Evolutionary conservation across 2,797 vertebrate species (phyloP).

Genomic region (Meriones psammophilus): DNA sequence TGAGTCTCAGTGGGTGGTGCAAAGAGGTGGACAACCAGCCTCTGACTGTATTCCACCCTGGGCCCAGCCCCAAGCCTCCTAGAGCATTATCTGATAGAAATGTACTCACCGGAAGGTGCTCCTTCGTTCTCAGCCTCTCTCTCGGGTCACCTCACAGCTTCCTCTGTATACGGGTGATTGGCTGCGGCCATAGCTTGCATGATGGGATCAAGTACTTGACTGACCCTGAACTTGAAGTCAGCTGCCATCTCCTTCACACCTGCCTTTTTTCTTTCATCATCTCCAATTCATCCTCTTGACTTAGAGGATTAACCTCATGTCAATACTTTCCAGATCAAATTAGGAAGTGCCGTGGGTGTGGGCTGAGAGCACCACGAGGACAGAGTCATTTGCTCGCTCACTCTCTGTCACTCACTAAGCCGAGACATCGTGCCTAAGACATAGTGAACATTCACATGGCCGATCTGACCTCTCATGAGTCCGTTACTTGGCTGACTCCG

Average conservation of each 20-base stretch:
- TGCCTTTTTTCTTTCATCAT: neutral
- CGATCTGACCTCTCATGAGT: neutral
- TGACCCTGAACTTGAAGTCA: neutral
- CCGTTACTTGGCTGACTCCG: neutral
- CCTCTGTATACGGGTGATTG: neutral
- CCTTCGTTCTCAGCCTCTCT: neutral
- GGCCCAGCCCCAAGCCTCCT: rapidly evolving
- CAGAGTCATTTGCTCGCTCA: neutral
- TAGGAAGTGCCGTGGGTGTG: neutral
- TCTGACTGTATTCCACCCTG: rapidly evolving
- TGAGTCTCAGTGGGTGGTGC: slow-evolving; percentile 85
- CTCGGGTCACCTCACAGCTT: neutral
- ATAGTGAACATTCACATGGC: neutral
- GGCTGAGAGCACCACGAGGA: too few relatives aligned
- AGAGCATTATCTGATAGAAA: neutral
- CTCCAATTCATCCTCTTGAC: neutral
- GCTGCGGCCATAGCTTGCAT: rapidly evolving
- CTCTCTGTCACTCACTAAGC: neutral
- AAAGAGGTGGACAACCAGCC: neutral
- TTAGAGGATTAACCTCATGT: neutral
- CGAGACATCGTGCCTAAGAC: neutral
- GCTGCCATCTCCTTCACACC: neutral
- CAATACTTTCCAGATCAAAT: neutral
- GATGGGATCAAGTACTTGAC: neutral
- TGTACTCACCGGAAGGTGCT: neutral